Evolutionary conservation across 2,113 vertebrate genomes (phyloP), one percentile per base, ranked within the genome.

Genomic region (Albula glossodonta): DNA sequence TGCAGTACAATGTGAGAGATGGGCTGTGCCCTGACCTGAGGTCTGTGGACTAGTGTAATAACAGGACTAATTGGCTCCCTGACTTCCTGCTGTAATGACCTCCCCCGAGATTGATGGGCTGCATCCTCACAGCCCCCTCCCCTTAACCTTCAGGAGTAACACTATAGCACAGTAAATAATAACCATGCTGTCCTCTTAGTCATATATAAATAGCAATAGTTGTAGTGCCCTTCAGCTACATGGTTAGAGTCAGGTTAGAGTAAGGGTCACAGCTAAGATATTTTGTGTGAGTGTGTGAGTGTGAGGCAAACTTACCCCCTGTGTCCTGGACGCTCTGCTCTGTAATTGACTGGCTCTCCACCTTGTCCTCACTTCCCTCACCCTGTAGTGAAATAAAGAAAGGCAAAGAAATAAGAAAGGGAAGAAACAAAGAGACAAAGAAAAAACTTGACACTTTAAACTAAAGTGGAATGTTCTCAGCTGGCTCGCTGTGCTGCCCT

Each of bases 281-380:
- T 56, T 1, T 56, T 7, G 12, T 56, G n/a, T n/a, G 63, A 19
- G 63, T 31, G 17, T 25, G 19, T 25, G 5, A 51, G 13, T 22
- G 80, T 10, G 31, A 48, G 52, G 52, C 13, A 63, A 41, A 41
- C 70, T 79, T 53, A 63, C 82, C 19, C 25, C 41, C 8, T 0
- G 7, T 4, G 2, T 52, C 79, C 2, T 2, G 9, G 2, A n/a
- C 86, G 57, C 52, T 0, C 31, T n/a, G 49, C 86, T 94, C 95
- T 74, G 89, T 88, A 0, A 90, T 88, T 85, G 91, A 91, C 89
- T 96, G 91, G 88, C 93, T 94, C 85, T 93, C 92, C 49, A 96
- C 94, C 22, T 91, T 92, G 78, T 97, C 97, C 66, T 97, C 97
- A 3, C 88, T 86, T 81, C 94, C 93, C 57, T 97, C 97, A 7